Percentiles rank a stretch among this genome's conserved stretches.
Conservation (phyloP, 2,113 vertebrate genomes). For the Chloropsis hardwickii region DNA sequence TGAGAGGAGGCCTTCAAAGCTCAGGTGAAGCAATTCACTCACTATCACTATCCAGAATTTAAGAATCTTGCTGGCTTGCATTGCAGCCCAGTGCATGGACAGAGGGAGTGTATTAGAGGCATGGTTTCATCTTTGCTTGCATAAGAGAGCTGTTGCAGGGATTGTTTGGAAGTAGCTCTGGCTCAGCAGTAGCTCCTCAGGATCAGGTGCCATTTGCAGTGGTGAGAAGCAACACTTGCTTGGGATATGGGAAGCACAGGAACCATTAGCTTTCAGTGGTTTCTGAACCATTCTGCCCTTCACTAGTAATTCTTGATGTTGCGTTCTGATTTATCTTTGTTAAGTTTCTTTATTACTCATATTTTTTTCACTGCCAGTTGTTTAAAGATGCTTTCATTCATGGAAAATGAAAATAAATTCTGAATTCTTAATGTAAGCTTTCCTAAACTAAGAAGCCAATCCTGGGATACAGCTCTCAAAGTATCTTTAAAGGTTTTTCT, state of each 20-base stretch:
- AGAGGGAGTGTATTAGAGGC: background rate
- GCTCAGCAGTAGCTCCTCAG: background rate
- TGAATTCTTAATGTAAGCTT: background rate
- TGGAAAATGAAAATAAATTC: background rate
- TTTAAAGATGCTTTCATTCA: background rate
- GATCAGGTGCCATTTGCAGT: background rate
- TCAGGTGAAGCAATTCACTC: background rate
- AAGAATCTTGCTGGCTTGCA: background rate
- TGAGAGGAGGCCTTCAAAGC: background rate
- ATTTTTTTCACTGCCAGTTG: background rate
- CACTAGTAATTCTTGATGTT: background rate
- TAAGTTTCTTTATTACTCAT: background rate
- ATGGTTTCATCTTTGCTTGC: background rate
- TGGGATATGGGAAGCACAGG: background rate
- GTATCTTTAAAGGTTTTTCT: background rate
- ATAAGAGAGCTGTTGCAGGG: background rate
- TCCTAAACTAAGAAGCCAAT: background rate
- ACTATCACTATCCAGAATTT: background rate
- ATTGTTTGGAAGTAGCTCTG: background rate
- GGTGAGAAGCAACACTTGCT: rapidly evolving
- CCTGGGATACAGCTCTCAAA: background rate
- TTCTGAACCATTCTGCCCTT: background rate
- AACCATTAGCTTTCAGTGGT: background rate
- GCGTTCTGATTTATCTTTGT: background rate
- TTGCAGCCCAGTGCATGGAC: background rate